Evolutionary conservation across 2,113 vertebrate genomes (phyloP).

Genomic region (Polypterus senegalus): DNA sequence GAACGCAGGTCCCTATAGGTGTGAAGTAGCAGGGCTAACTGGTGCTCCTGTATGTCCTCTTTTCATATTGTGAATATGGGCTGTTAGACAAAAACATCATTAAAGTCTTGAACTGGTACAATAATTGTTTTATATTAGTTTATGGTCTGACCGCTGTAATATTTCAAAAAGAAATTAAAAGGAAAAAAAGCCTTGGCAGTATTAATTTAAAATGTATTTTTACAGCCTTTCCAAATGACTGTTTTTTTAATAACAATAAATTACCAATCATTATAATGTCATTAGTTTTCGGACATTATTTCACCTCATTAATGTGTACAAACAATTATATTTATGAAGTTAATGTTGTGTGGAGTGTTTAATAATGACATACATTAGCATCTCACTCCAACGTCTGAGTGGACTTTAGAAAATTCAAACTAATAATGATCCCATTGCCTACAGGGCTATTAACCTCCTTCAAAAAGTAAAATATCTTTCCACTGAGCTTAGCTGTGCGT

Average conservation of each 20-base stretch:
- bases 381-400: constrained; percentile 29
- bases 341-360: constrained; percentile 45
- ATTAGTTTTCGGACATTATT: constrained; percentile 40
- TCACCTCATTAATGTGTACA: constrained; percentile 43
- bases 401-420: constrained; percentile 28
- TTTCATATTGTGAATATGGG: too few species aligned
- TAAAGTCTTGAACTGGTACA: too few species aligned
- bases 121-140: too few species aligned
- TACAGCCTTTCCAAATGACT: constrained; percentile 10
- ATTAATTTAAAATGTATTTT: constrained; percentile 8
- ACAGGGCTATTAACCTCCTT: constrained; percentile 10
- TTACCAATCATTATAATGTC: constrained; percentile 45
- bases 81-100: too few species aligned
- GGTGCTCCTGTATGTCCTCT: too few species aligned
- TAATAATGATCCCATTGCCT: constrained; percentile 11
- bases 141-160: too few species aligned
- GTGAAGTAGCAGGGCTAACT: too few species aligned
- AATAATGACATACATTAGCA: constrained; percentile 53
- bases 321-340: constrained; percentile 34
- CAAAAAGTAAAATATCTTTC: constrained; percentile 7
- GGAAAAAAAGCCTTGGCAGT: not conserved
- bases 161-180: too few species aligned
- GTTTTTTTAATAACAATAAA: constrained; percentile 22
- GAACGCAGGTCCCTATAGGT: too few species aligned
- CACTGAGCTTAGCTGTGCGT: not conserved